phyloP scores from a whole-genome alignment of 1,140 invertebrate species.

The Bombus pascuorum region DNA sequence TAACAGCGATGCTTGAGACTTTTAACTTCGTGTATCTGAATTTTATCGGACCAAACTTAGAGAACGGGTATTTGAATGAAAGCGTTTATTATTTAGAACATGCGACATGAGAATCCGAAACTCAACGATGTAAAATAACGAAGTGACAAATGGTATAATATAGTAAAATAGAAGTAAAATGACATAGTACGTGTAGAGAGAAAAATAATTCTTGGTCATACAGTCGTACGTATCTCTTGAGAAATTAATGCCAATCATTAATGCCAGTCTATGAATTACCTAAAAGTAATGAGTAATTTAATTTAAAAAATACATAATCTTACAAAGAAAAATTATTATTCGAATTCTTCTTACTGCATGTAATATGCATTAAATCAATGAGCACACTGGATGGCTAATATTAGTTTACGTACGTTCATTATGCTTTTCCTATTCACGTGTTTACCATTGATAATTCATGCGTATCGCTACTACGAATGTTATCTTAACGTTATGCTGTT shows the following conservation, averaged over 20 bases:
- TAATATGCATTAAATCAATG: background rate
- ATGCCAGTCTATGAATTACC: background rate
- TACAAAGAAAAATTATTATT: background rate
- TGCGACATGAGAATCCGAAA: no score
- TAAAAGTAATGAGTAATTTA: background rate
- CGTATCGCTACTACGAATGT: background rate
- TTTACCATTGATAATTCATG: constrained; percentile 19
- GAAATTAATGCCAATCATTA: background rate
- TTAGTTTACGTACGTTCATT: background rate
- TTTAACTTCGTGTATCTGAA: background rate
- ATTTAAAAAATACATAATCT: background rate
- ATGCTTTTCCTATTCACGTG: constrained; percentile 5
- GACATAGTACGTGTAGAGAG: background rate
- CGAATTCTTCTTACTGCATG: background rate
- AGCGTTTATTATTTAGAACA: no score
- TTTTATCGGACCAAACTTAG: background rate
- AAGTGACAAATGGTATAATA: background rate
- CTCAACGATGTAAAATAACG: no score
- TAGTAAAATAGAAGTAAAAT: background rate
- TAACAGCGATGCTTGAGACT: background rate
- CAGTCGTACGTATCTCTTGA: no score
- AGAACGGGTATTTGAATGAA: background rate
- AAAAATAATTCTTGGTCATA: background rate
- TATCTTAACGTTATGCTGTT: constrained; percentile 30
- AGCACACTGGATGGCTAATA: background rate